Conservation (phyloP, 1,140 invertebrate genomes). For the Drosophila pectinifera region DNA sequence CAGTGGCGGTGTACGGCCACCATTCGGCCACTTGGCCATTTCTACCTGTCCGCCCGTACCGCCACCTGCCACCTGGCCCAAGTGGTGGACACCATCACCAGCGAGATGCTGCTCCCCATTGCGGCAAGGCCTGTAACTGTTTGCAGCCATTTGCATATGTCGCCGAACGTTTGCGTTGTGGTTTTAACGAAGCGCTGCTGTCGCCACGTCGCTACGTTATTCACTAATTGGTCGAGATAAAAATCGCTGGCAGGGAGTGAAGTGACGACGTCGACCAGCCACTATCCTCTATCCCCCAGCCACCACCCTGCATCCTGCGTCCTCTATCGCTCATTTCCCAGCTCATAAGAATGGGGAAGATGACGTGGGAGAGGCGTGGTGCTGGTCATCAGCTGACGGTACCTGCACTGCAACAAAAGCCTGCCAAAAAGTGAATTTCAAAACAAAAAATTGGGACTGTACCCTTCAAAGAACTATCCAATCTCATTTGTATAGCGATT, state of each 20-base stretch:
- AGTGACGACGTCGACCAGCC: conserved; percentile 37
- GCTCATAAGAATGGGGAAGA: conserved; percentile 17
- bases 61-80: not conserved
- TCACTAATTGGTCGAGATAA: conserved; percentile 78
- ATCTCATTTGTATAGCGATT: too few species aligned
- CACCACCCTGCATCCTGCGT: conserved; percentile 5
- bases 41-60: conserved; percentile 29
- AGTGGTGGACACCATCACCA: conserved; percentile 6
- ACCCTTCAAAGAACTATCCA: too few species aligned
- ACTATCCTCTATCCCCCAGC: conserved; percentile 5
- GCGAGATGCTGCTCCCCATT: conserved; percentile 13
- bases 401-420: conserved; percentile 10
- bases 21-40: conserved; percentile 65
- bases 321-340: conserved; percentile 1
- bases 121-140: conserved; percentile 47
- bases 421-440: not conserved
- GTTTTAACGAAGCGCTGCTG: conserved; percentile 70
- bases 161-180: conserved; percentile 56
- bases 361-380: conserved; percentile 60
- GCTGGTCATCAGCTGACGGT: conserved; percentile 17
- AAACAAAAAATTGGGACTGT: too few species aligned
- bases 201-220: conserved; percentile 75
- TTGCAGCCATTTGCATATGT: conserved; percentile 71
- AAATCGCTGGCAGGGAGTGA: conserved; percentile 66
- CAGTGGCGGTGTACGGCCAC: conserved; percentile 40